These are phyloP conservation scores for Cantharis lateralis DNA, from an alignment of 2,888 invertebrate genomes.

Conservation along the genomic window DNA sequence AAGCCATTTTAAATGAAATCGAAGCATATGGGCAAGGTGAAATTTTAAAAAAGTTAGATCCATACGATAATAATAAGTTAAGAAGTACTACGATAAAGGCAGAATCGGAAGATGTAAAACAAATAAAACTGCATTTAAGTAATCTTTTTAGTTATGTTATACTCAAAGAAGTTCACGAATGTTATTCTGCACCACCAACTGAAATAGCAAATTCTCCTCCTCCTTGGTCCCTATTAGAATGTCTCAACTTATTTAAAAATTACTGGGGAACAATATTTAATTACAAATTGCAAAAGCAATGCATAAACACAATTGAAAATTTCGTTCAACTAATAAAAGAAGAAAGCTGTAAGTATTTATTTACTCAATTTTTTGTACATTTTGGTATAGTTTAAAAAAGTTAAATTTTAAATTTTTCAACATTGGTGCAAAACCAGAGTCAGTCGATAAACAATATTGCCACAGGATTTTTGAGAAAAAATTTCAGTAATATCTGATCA, in stretches of 20 bases:
- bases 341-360: constrained; percentile 36
- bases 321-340: constrained; percentile 36
- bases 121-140: constrained; percentile 41
- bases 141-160: constrained; percentile 46
- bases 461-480: too few relatives aligned
- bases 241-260: constrained; percentile 61
- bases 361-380: not conserved
- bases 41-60: constrained; percentile 31
- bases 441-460: too few relatives aligned
- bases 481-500: too few relatives aligned
- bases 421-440: too few relatives aligned
- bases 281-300: constrained; percentile 51
- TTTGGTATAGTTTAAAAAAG: too few relatives aligned
- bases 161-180: constrained; percentile 62
- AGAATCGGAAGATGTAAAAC: constrained; percentile 31
- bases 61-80: not conserved
- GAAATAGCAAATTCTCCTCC: constrained; percentile 59
- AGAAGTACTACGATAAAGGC: constrained; percentile 12
- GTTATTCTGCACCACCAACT: constrained; percentile 61
- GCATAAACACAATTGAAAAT: constrained; percentile 42
- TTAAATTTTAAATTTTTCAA: not conserved
- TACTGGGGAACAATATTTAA: constrained; percentile 67
- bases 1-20: constrained; percentile 60
- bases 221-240: constrained; percentile 62
- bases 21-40: constrained; percentile 43